Conservation (phyloP, 2,797 vertebrate genomes). For the Streptopelia turtur region DNA sequence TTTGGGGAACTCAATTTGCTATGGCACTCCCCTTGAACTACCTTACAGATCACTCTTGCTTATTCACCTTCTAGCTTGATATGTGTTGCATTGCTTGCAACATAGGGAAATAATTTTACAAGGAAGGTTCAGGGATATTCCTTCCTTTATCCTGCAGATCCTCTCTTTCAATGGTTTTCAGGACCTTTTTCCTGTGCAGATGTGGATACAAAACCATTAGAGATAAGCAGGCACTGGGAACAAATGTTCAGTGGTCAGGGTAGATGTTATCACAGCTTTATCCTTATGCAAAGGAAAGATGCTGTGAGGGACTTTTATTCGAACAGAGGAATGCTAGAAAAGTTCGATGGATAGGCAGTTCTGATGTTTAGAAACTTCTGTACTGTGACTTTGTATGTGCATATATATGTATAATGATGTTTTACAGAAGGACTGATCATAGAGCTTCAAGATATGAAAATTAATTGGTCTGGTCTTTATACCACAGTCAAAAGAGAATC, state of each 20-base stretch:
- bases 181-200: background rate
- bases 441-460: background rate
- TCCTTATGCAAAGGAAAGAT: background rate
- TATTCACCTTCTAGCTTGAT: background rate
- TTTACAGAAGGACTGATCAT: background rate
- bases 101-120: background rate
- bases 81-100: background rate
- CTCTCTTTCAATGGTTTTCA: accelerated
- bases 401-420: background rate
- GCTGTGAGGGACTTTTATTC: background rate
- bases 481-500: background rate
- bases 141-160: background rate
- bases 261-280: background rate
- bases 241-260: background rate
- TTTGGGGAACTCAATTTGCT: background rate
- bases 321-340: background rate
- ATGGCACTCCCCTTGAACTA: background rate
- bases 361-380: background rate
- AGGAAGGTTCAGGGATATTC: background rate
- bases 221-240: background rate
- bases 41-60: background rate
- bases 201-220: background rate
- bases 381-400: background rate
- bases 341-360: background rate
- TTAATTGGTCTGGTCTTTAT: background rate